Evolutionary conservation across 2,888 invertebrate genomes (phyloP).

Genomic region (Tuta absoluta): DNA sequence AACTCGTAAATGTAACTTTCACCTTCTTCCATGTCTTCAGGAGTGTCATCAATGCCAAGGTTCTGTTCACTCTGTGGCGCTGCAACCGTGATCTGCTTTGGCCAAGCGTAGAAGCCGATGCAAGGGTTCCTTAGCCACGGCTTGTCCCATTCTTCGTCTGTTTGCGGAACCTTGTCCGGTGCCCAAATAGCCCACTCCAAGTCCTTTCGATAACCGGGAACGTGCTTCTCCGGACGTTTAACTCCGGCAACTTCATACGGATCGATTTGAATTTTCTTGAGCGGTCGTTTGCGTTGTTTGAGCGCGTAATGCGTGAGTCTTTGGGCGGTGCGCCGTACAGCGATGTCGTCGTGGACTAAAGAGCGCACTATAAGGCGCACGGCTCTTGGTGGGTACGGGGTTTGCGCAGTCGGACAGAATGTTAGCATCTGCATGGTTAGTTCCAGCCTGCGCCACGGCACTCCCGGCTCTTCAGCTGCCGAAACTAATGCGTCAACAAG

Average conservation of each 20-base stretch:
- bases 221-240: conserved; percentile 49
- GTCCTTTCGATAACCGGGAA: conserved; percentile 83
- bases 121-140: conserved; percentile 86
- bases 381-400: conserved; percentile 82
- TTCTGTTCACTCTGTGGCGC: conserved; percentile 86
- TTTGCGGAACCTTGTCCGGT: conserved; percentile 81
- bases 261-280: conserved; percentile 82
- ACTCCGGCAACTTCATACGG: conserved; percentile 73
- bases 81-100: conserved; percentile 83
- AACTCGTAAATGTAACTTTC: conserved; percentile 85
- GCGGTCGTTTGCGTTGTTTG: conserved; percentile 86
- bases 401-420: conserved; percentile 86
- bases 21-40: conserved; percentile 81
- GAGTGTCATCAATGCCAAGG: conserved; percentile 68
- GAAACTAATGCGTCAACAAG: conserved; percentile 25
- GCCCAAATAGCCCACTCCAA: conserved; percentile 88
- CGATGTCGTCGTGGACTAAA: conserved; percentile 88
- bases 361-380: conserved; percentile 84
- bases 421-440: conserved; percentile 88
- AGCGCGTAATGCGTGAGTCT: conserved; percentile 83
- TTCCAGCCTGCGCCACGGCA: conserved; percentile 87
- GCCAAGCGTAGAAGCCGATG: conserved; percentile 82
- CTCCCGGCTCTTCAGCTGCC: conserved; percentile 25
- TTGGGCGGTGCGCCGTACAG: conserved; percentile 87
- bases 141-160: conserved; percentile 87